A percentile compares a stretch with the other conserved stretches of the same genome.
phyloP scores from a whole-genome alignment of 2,113 vertebrate genomes.

The Australoheros scitulus region DNA sequence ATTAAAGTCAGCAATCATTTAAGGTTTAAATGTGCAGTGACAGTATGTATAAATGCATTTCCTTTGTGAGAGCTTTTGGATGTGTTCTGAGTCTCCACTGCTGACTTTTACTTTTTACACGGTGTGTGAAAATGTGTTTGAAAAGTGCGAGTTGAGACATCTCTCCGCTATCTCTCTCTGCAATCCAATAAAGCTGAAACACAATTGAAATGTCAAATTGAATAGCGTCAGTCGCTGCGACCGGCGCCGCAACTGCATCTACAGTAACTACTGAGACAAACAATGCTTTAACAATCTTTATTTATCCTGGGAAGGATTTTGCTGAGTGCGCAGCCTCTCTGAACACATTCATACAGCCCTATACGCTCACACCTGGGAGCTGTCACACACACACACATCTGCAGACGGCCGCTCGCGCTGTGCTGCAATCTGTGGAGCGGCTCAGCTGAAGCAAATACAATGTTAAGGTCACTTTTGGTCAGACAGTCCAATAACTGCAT shows the following conservation, averaged over 20 bases:
- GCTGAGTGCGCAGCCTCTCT: conserved; percentile 47
- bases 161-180: conserved; percentile 15
- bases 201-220: conserved; percentile 55
- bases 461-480: conserved; percentile 45
- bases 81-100: background rate
- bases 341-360: conserved; percentile 24
- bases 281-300: conserved; percentile 57
- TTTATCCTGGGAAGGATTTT: conserved; percentile 55
- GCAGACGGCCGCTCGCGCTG: background rate
- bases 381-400: conserved; percentile 40
- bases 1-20: conserved; percentile 2
- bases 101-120: conserved; percentile 8
- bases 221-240: conserved; percentile 15
- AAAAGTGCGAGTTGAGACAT: conserved; percentile 18
- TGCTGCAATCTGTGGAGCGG: background rate
- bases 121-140: conserved; percentile 21
- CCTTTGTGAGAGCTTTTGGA: background rate
- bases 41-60: background rate
- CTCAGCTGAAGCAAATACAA: conserved; percentile 22
- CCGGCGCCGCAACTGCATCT: background rate
- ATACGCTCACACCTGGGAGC: conserved; percentile 40
- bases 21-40: background rate
- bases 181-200: conserved; percentile 42
- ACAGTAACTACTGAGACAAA: conserved; percentile 45
- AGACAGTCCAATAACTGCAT: conserved; percentile 44